Evolutionary conservation across 1,140 invertebrate genomes (phyloP).

Genomic region (Drosophila punjabiensis): DNA sequence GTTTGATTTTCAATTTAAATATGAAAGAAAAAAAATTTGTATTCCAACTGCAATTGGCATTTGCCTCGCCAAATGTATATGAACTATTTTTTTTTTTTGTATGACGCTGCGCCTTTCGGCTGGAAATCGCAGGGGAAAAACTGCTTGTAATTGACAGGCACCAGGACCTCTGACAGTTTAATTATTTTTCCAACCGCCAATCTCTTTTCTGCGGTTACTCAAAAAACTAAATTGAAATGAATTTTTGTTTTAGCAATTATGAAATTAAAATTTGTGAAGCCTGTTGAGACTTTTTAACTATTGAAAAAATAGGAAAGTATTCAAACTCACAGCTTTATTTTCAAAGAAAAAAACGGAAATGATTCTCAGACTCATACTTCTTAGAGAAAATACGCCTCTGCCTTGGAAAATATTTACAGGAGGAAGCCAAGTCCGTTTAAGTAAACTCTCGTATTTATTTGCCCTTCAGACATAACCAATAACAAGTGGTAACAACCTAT

Average conservation of each 20-base stretch:
- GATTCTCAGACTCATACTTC: neutral
- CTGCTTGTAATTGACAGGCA: slow-evolving; percentile 65
- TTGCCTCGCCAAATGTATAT: slow-evolving; percentile 22
- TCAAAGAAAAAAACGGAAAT: neutral
- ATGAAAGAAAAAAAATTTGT: slow-evolving; percentile 52
- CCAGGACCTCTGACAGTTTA: slow-evolving; percentile 68
- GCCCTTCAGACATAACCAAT: slow-evolving; percentile 14
- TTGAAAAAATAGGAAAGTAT: neutral
- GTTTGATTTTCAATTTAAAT: slow-evolving; percentile 76
- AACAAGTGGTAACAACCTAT: slow-evolving; percentile 37
- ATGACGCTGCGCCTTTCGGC: slow-evolving; percentile 23
- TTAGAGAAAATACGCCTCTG: neutral
- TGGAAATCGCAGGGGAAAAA: slow-evolving; percentile 5
- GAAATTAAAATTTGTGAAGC: neutral
- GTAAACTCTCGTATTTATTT: slow-evolving; percentile 8
- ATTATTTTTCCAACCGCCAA: slow-evolving; percentile 69
- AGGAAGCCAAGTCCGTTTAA: slow-evolving; percentile 33
- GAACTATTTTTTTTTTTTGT: slow-evolving; percentile 8
- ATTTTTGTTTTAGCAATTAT: slow-evolving; percentile 11
- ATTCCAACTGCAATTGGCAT: slow-evolving; percentile 63
- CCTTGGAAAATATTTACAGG: neutral
- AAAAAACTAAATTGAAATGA: slow-evolving; percentile 37
- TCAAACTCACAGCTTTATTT: neutral
- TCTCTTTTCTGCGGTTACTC: slow-evolving; percentile 41
- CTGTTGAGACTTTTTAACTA: too few relatives aligned